These are phyloP conservation scores for Geococcyx californianus DNA, from an alignment of 2,113 vertebrate genomes.

Conservation along the genomic window DNA sequence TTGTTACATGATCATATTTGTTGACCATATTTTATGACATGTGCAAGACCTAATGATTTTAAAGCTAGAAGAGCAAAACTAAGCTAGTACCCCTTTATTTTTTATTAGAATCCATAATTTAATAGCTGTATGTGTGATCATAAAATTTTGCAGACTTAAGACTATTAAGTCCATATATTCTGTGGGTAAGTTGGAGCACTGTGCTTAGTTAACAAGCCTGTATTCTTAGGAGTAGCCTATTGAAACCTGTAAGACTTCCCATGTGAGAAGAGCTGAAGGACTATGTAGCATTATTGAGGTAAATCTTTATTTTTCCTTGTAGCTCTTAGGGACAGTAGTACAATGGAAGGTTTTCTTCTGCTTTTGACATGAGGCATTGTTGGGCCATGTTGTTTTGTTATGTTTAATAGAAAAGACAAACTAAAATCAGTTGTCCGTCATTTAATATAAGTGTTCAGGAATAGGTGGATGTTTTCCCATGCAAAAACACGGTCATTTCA, in stretches of 20 bases:
- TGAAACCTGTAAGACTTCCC: not conserved
- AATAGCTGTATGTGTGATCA: not conserved
- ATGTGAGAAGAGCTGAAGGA: not conserved
- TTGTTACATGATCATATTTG: conserved; percentile 21
- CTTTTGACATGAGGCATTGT: not conserved
- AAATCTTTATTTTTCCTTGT: not conserved
- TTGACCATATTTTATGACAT: conserved; percentile 8
- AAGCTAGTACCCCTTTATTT: not conserved
- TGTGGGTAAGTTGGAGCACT: not conserved
- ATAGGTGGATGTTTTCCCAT: not conserved
- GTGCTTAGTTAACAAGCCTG: not conserved
- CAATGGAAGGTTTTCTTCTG: not conserved
- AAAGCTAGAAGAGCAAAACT: conserved; percentile 2
- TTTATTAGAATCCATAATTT: not conserved
- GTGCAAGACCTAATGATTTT: conserved; percentile 7
- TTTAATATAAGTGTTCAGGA: not conserved
- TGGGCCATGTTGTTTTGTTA: not conserved
- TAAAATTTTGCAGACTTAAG: not conserved
- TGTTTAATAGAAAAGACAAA: not conserved
- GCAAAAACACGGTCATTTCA: not conserved
- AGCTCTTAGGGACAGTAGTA: not conserved
- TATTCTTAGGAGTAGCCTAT: not conserved
- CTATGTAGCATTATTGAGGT: not conserved
- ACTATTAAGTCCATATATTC: not conserved
- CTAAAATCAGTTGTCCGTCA: not conserved